phyloP scores from a whole-genome alignment of 2,888 invertebrate genomes.

The Chymomyza amoena region DNA sequence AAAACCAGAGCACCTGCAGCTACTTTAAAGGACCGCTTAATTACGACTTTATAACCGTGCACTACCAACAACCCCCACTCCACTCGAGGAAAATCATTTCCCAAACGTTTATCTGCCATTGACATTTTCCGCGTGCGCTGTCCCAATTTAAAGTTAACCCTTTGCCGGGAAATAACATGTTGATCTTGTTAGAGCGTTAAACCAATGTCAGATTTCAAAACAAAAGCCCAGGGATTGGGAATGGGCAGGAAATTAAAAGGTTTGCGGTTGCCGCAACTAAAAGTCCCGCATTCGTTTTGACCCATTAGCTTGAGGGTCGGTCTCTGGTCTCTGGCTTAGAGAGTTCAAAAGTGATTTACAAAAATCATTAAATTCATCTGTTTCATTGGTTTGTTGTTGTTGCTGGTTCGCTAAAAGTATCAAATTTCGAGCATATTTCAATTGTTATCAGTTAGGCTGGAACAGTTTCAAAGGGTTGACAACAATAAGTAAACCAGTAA shows the following conservation, averaged over 20 bases:
- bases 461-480: constrained; percentile 9
- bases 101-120: constrained; percentile 58
- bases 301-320: constrained; percentile 27
- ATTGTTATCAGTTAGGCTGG: constrained; percentile 27
- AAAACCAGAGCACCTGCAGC: too few species aligned
- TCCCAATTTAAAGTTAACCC: constrained; percentile 47
- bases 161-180: constrained; percentile 56
- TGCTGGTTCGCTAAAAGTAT: constrained; percentile 27
- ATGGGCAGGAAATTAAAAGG: constrained; percentile 75
- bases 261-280: constrained; percentile 38
- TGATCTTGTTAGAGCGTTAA: constrained; percentile 56
- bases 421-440: constrained; percentile 33
- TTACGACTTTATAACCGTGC: too few species aligned
- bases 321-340: constrained; percentile 31
- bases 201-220: constrained; percentile 39
- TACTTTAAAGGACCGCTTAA: too few species aligned
- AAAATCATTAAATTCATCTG: constrained; percentile 44
- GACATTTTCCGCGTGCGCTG: constrained; percentile 60
- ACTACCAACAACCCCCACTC: background rate
- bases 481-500: background rate
- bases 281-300: constrained; percentile 30
- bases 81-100: too few species aligned
- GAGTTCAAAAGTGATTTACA: constrained; percentile 42
- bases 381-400: constrained; percentile 27
- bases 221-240: constrained; percentile 57